Percentiles rank a stretch among this genome's conserved stretches.
Conservation (phyloP, 2,113 vertebrate genomes). For the Entelurus aequoreus region DNA sequence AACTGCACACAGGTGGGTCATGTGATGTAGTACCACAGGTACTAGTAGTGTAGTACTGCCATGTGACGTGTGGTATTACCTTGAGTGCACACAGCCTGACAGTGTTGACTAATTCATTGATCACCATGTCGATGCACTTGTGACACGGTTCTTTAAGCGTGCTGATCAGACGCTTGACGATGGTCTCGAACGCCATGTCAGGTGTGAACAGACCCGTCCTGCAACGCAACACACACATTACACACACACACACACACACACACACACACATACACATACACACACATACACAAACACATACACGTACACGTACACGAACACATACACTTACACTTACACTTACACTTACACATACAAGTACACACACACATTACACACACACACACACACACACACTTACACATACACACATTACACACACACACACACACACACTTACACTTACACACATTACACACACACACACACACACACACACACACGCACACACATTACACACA, state of each 20-base stretch:
- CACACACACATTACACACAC: too few species aligned
- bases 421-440: too few species aligned
- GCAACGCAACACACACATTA: conserved; percentile 30
- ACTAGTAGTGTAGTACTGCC: neutral
- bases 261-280: too few species aligned
- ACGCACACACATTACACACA: too few species aligned
- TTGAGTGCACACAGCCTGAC: conserved; percentile 95
- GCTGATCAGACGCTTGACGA: conserved; percentile 95
- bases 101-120: conserved; percentile 92
- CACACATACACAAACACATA: too few species aligned
- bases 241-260: neutral
- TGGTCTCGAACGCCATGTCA: conserved; percentile 98
- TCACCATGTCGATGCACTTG: conserved; percentile 98
- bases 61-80: conserved; percentile 34
- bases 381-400: too few species aligned
- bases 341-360: too few species aligned
- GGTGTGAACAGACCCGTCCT: conserved; percentile 97
- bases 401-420: too few species aligned
- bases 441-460: too few species aligned
- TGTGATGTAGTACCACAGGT: neutral
- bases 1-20: conserved; percentile 77
- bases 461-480: too few species aligned
- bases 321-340: too few species aligned
- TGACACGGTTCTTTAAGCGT: conserved; percentile 96
- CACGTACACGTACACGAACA: too few species aligned